A percentile compares a stretch with the other conserved stretches of the same genome.
These are phyloP conservation scores for Tyrophagus putrescentiae DNA, from an alignment of 1,140 invertebrate species.

Conservation along the genomic window DNA sequence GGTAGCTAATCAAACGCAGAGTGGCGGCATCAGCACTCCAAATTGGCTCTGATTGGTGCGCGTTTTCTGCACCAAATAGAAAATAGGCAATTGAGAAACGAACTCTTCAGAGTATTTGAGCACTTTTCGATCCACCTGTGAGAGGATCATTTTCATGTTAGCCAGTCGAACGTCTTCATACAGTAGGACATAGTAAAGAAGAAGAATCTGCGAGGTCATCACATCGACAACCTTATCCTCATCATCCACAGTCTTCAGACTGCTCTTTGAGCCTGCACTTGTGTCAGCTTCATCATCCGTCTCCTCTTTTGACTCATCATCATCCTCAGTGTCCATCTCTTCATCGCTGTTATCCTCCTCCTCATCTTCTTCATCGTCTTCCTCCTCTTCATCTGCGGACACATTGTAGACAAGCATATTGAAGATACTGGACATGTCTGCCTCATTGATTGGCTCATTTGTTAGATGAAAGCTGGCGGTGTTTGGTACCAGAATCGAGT, in stretches of 20 bases:
- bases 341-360: constrained; percentile 5
- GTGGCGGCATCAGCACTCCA: constrained; percentile 65
- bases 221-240: constrained; percentile 32
- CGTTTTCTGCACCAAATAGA: constrained; percentile 74
- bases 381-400: constrained; percentile 1
- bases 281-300: background rate
- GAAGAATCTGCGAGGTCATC: constrained; percentile 67
- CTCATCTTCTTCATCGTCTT: background rate
- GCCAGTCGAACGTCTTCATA: constrained; percentile 78
- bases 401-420: constrained; percentile 39
- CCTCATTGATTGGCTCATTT: constrained; percentile 78
- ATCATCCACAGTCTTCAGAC: background rate
- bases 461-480: constrained; percentile 39
- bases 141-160: constrained; percentile 51
- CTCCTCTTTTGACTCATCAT: background rate
- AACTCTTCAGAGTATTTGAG: constrained; percentile 76
- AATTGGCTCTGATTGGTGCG: constrained; percentile 80
- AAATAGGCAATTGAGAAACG: constrained; percentile 71
- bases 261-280: background rate
- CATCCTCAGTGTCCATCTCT: constrained; percentile 14
- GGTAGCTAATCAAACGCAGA: constrained; percentile 71
- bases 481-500: constrained; percentile 64
- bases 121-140: constrained; percentile 53
- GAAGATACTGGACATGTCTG: constrained; percentile 73
- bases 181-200: constrained; percentile 78